Evolutionary conservation across 2,113 vertebrate genomes (phyloP).

Genomic region (Lagenorhynchus albirostris): DNA sequence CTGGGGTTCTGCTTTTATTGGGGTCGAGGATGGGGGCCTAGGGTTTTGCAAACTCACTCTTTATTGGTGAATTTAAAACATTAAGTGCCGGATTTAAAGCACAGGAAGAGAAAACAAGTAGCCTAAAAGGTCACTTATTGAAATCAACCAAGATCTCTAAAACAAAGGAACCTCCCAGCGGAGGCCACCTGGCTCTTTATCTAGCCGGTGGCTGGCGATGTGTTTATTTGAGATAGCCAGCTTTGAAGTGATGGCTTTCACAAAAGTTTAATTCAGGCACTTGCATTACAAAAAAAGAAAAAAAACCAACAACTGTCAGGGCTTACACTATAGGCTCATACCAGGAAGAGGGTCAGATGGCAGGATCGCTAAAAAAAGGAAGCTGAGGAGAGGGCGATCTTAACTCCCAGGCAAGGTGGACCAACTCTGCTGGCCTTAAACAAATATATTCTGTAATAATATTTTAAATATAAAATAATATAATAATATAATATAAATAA

Average conservation of each 20-base stretch:
- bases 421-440: not conserved
- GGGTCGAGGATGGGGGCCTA: not conserved
- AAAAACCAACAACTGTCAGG: not conserved
- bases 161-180: accelerated
- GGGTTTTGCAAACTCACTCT: not conserved
- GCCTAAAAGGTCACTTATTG: not conserved
- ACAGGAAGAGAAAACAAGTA: no score
- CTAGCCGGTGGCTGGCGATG: not conserved
- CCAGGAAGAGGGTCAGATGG: not conserved
- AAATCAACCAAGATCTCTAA: not conserved
- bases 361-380: not conserved
- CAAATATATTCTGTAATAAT: not conserved
- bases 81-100: no score
- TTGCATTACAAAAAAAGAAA: not conserved
- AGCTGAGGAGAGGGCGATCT: not conserved
- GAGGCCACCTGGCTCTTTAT: not conserved
- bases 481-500: not conserved
- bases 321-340: not conserved
- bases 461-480: not conserved
- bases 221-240: not conserved
- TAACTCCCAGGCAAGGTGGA: not conserved
- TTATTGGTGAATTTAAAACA: no score
- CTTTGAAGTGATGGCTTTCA: not conserved
- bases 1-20: not conserved
- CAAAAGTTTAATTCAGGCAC: not conserved